Conservation (phyloP, 2,113 vertebrate genomes). For the Ptyas mucosa region DNA sequence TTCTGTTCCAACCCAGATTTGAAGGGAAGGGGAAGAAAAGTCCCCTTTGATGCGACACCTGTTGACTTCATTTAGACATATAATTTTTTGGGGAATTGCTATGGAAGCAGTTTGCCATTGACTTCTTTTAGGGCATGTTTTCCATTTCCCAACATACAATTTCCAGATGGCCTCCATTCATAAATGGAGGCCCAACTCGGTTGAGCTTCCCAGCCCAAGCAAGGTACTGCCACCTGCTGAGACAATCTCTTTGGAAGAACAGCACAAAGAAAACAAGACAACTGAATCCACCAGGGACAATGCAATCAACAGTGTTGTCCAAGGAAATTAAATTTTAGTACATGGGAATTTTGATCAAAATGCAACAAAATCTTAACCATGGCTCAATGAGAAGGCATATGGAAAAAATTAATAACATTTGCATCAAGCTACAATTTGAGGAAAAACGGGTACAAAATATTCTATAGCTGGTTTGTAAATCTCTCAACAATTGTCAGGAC, state of each 20-base stretch:
- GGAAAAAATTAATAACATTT: not conserved
- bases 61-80: not conserved
- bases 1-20: not conserved
- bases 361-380: not conserved
- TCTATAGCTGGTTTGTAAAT: not conserved
- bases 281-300: not conserved
- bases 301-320: not conserved
- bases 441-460: not conserved
- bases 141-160: not conserved
- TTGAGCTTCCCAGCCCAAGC: not conserved
- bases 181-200: not conserved
- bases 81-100: not conserved
- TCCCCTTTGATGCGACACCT: not conserved
- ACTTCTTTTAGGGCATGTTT: not conserved
- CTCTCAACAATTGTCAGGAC: not conserved
- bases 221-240: not conserved
- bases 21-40: not conserved
- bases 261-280: not conserved
- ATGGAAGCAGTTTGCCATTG: not conserved
- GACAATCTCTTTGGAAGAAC: slow-evolving; percentile 10
- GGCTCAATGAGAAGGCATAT: not conserved
- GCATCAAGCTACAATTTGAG: not conserved
- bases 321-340: not conserved
- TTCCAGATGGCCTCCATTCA: not conserved
- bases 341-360: not conserved